A percentile compares a stretch with the other conserved stretches of the same genome.
These are phyloP conservation scores for Anomalospiza imberbis DNA, from an alignment of 2,797 vertebrate genomes.

Conservation along the genomic window DNA sequence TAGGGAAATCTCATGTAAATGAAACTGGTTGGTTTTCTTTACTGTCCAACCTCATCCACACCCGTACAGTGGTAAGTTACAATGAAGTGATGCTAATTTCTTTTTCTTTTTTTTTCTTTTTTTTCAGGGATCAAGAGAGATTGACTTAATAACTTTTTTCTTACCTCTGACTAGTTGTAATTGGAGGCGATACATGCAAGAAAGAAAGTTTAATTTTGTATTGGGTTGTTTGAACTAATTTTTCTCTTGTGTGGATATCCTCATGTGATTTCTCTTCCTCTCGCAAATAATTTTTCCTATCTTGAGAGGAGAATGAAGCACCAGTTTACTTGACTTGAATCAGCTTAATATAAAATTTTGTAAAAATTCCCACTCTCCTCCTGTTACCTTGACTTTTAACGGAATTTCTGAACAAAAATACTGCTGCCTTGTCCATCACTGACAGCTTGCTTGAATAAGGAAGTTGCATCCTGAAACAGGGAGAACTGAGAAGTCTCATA, in stretches of 20 bases:
- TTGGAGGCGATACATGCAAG: no score
- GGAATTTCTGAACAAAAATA: not conserved
- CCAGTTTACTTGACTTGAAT: not conserved
- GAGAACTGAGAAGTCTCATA: not conserved
- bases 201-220: not conserved
- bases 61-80: not conserved
- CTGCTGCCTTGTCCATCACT: not conserved
- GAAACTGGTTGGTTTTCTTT: not conserved
- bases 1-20: not conserved
- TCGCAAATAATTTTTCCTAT: not conserved
- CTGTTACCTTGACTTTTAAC: not conserved
- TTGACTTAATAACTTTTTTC: not conserved
- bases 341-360: not conserved
- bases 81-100: not conserved
- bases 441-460: not conserved
- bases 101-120: not conserved
- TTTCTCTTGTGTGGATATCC: not conserved
- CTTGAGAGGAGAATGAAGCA: not conserved
- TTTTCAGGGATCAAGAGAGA: not conserved
- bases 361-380: not conserved
- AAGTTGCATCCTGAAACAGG: not conserved
- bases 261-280: not conserved
- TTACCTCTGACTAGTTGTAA: not conserved
- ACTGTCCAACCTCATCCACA: not conserved
- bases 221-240: not conserved